These are phyloP conservation scores for Hirtodrosophila duncani DNA, from an alignment of 2,888 invertebrate species.

Conservation along the genomic window DNA sequence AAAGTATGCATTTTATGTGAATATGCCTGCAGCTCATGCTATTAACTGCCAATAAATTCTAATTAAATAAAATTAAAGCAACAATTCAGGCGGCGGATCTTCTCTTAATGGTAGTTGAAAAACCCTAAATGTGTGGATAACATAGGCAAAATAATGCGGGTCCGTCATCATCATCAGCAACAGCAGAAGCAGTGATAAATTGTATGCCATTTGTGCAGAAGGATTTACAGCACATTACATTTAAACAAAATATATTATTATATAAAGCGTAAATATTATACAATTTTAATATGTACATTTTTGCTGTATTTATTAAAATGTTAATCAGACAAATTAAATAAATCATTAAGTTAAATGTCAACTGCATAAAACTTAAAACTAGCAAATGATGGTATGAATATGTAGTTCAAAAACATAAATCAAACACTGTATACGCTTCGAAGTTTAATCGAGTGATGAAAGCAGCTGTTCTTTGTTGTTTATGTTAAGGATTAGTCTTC, in stretches of 20 bases:
- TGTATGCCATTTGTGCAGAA: constrained; percentile 39
- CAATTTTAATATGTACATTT: no score
- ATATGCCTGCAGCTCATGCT: constrained; percentile 19
- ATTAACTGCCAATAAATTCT: constrained; percentile 53
- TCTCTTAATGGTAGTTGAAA: constrained; percentile 34
- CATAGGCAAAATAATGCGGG: constrained; percentile 1
- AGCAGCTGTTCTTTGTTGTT: no score
- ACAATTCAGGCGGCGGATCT: no score
- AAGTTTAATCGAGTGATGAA: no score
- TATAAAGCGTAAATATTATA: constrained; percentile 40
- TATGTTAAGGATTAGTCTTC: no score
- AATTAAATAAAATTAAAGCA: constrained; percentile 61
- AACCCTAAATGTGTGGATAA: constrained; percentile 7
- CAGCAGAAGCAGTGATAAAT: constrained; percentile 57
- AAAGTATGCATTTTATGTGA: background rate
- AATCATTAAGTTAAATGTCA: constrained; percentile 35
- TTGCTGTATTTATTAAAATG: no score
- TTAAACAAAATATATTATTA: constrained; percentile 20
- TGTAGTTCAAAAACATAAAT: no score
- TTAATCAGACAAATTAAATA: constrained; percentile 35
- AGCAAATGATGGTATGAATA: no score
- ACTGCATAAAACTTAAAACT: no score
- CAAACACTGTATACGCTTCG: no score
- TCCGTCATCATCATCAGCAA: constrained; percentile 41
- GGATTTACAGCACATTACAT: constrained; percentile 1